Evolutionary conservation across 1,140 invertebrate genomes (phyloP), one percentile per base, ranked within the genome.

Genomic region (Leucophenga varia): DNA sequence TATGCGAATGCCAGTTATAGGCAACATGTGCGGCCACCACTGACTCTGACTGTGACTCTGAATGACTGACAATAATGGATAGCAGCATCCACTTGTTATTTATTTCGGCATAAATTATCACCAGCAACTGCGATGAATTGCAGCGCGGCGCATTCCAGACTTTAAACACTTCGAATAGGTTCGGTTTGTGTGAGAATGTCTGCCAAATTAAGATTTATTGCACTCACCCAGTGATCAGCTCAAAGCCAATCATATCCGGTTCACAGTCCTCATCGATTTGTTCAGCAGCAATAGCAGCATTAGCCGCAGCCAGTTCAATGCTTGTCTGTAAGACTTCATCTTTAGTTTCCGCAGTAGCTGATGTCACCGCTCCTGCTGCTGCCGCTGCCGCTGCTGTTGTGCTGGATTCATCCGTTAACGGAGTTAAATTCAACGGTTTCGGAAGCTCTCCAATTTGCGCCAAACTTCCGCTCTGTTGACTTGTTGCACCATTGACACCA

Each of bases 181-280:
- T n/a, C n/a, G n/a, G n/a, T n/a, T n/a, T n/a, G n/a, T n/a, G n/a
- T n/a, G n/a, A n/a, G n/a, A n/a, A n/a, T n/a, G n/a, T n/a, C n/a
- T n/a, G n/a, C n/a, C n/a, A n/a, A n/a, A n/a, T n/a, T n/a, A n/a
- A n/a, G n/a, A n/a, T 25, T 10, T 25, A 25, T 25, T 25, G 22
- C 55, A 45, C 61, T 78, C 74, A 80, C 79, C 91, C 91, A 54
- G 91, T 93, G 57, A 93, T 85, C 48, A 94, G 81, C 79, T 94
- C 91, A 75, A 93, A 94, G 56, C 87, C 88, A 46, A 90, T 86
- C 83, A 88, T 89, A 77, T 91, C 88, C 38, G 87, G 83, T 72
- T 90, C 87, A 67, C 88, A 90, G 72, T 88, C 87, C 55, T 87
- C 86, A n/a, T 55, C 53, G 19, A 50, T 35, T 40, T 47, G 12